Percentiles rank a stretch among this genome's conserved stretches.
Conservation (phyloP, 35 echinoderm and acorn worm genomes). For the Diadema setosum region DNA sequence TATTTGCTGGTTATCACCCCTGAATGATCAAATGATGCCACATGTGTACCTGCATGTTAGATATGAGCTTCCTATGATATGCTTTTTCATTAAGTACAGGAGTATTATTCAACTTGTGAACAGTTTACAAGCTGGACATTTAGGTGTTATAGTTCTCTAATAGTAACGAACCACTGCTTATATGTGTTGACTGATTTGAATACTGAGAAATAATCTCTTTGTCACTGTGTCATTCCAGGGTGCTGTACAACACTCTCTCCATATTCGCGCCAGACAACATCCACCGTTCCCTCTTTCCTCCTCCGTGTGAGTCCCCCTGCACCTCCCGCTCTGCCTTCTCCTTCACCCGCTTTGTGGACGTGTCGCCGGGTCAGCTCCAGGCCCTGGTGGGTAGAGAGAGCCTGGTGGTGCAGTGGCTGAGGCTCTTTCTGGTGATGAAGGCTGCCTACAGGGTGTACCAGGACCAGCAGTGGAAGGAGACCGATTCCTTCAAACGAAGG, state of each 20-base stretch:
- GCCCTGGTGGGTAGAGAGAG: conserved; percentile 38
- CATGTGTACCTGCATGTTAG: too few relatives aligned
- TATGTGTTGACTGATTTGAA: too few relatives aligned
- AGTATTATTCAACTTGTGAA: too few relatives aligned
- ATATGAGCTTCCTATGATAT: too few relatives aligned
- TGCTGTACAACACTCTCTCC: conserved; percentile 58
- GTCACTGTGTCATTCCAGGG: conserved; percentile 3
- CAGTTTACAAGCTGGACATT: too few relatives aligned
- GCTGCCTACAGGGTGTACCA: conserved; percentile 68
- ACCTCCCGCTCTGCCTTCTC: conserved; percentile 47
- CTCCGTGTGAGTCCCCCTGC: background rate
- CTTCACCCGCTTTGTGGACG: conserved; percentile 65
- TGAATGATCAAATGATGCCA: too few relatives aligned
- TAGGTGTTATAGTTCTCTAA: too few relatives aligned
- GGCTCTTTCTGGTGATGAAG: conserved; percentile 54
- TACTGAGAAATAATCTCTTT: too few relatives aligned
- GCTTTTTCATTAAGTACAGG: too few relatives aligned
- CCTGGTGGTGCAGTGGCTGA: conserved; percentile 47
- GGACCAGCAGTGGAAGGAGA: conserved; percentile 17
- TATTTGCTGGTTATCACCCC: too few relatives aligned
- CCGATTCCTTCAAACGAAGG: background rate
- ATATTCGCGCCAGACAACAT: conserved; percentile 76
- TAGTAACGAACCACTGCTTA: too few relatives aligned
- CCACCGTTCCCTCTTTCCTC: conserved; percentile 56
- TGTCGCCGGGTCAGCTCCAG: conserved; percentile 67